Evolutionary conservation across 2,888 invertebrate genomes (phyloP), one percentile per base, ranked within the genome.

Genomic region (Liopterus haemorrhoidalis): DNA sequence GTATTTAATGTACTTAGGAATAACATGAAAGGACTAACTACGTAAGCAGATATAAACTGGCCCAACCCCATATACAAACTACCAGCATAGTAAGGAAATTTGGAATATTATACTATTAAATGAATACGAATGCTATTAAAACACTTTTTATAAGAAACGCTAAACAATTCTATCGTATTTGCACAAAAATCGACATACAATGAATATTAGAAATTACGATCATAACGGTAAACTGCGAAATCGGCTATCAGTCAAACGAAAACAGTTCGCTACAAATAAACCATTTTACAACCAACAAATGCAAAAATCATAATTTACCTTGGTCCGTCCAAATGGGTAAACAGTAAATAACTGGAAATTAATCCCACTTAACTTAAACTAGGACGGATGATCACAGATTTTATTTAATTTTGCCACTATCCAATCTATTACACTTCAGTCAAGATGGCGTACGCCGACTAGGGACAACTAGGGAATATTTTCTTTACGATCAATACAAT

Each of bases 241-340:
- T 46, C 33, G 49, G 55, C 53, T 54, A 50, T 50, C 45, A 49
- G 52, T 51, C 54, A 56, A 40, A 62, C 46, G 56, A 64, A 65
- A 66, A 64, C 64, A 64, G 61, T 63, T 60, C 58, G 62, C n/a
- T n/a, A 64, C 37, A 37, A 41, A 41, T 27, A 44, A 49, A 49
- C 44, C 11, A 5, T 22, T 14, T 36, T 20, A 39, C 21, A 15
- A 30, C 38, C 6, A 21, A n/a, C 16, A 38, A 19, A 49, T 24
- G 22, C 41, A 57, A 53, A 65, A 67, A 63, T 65, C 51, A 31
- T 30, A 57, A 61, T 72, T 68, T 76, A 84, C 84, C 81, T 82
- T 81, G 82, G 84, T 83, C 79, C 82, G 82, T 82, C 78, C 81
- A 76, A 78, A 77, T 79, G 76, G 77, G 76, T 79, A 73, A 70